These are phyloP conservation scores for Arctopsyche grandis DNA, from an alignment of 1,140 invertebrate genomes.

Conservation along the genomic window DNA sequence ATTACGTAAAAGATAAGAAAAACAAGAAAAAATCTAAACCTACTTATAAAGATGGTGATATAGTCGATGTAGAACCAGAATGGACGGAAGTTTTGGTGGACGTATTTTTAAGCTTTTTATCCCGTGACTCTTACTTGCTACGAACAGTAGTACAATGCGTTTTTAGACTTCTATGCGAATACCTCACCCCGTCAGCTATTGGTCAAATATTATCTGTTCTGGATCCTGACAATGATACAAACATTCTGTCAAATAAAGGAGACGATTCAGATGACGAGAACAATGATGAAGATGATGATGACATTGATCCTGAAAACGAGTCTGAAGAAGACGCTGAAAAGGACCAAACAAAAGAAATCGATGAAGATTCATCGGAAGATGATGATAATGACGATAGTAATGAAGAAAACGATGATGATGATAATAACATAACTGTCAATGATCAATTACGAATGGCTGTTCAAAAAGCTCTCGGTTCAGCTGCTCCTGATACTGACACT, in stretches of 20 bases:
- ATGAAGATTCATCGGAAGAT: conserved; percentile 59
- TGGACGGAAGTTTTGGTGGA: conserved; percentile 86
- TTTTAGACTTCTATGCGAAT: conserved; percentile 77
- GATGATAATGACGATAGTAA: conserved; percentile 59
- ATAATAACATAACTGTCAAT: conserved; percentile 71
- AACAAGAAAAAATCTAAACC: conserved; percentile 59
- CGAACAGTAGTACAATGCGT: conserved; percentile 75
- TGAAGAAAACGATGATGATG: conserved; percentile 64
- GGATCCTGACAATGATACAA: conserved; percentile 72
- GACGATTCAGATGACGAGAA: conserved; percentile 61
- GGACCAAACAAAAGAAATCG: conserved; percentile 58
- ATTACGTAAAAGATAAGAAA: conserved; percentile 66
- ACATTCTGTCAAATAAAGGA: conserved; percentile 66
- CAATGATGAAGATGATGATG: conserved; percentile 56
- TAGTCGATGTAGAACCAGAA: conserved; percentile 69
- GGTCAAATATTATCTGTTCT: conserved; percentile 79
- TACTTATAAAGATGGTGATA: conserved; percentile 54
- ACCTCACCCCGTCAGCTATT: conserved; percentile 73
- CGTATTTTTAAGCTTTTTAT: conserved; percentile 77
- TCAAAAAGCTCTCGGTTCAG: conserved; percentile 70
- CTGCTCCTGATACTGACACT: conserved; percentile 68
- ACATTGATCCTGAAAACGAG: conserved; percentile 58
- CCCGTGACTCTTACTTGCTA: conserved; percentile 74
- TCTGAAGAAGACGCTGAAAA: conserved; percentile 59
- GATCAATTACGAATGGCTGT: conserved; percentile 74